Evolutionary conservation across 2,797 vertebrate species (phyloP).

Genomic region (Mycteria americana): DNA sequence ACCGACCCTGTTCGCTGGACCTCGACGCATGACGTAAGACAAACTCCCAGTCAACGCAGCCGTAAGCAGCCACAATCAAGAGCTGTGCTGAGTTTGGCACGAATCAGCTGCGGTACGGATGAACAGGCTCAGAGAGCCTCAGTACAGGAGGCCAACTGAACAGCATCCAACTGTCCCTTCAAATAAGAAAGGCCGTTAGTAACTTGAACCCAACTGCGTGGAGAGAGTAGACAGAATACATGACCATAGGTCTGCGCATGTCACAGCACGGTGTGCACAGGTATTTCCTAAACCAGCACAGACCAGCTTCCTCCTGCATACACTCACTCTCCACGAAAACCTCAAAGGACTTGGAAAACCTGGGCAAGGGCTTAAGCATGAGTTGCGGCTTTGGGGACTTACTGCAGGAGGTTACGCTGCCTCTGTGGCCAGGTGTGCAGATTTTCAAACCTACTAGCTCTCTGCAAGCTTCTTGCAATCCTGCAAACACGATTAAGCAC

Average conservation of each 20-base stretch:
- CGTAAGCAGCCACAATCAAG: background rate
- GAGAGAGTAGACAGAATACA: background rate
- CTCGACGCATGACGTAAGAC: rapidly evolving
- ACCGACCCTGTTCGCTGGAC: background rate
- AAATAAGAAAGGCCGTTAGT: background rate
- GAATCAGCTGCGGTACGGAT: background rate
- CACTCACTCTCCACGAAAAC: background rate
- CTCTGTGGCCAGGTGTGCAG: background rate
- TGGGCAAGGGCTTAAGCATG: background rate
- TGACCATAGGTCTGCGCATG: background rate
- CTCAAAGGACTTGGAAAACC: background rate
- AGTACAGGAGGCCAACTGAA: background rate
- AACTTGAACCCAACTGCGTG: background rate
- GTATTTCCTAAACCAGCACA: background rate
- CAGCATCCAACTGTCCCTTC: background rate
- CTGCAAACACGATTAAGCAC: background rate
- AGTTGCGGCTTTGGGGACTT: background rate
- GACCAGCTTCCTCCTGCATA: background rate
- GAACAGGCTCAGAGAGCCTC: background rate
- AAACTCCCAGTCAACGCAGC: background rate
- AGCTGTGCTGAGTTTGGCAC: background rate
- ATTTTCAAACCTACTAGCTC: background rate
- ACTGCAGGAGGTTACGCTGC: background rate
- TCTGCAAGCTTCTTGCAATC: background rate
- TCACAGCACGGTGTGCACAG: background rate